Evolutionary conservation across 1,140 invertebrate species (phyloP).

Genomic region (Drosophila virilis): DNA sequence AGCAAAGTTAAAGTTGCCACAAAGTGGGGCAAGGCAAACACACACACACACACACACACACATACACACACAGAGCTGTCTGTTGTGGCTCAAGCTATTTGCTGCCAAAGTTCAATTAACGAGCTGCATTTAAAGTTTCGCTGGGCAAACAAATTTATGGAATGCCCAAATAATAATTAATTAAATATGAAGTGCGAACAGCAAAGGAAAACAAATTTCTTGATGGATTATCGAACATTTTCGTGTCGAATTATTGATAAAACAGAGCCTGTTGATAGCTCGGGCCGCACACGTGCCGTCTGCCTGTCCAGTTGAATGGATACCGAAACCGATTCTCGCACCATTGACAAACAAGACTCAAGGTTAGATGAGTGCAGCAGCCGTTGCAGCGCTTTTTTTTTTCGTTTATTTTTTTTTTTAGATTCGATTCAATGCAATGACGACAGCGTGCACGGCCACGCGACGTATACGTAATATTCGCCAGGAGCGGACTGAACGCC

Average conservation of each 20-base stretch:
- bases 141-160: slow-evolving; percentile 45
- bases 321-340: slow-evolving; percentile 27
- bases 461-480: slow-evolving; percentile 58
- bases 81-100: not conserved
- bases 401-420: not conserved
- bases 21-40: slow-evolving; percentile 51
- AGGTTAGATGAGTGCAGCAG: slow-evolving; percentile 62
- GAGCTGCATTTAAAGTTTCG: slow-evolving; percentile 21
- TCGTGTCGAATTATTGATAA: too few species aligned
- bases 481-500: slow-evolving; percentile 16
- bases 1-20: slow-evolving; percentile 38
- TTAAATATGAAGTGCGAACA: slow-evolving; percentile 2
- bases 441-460: slow-evolving; percentile 33
- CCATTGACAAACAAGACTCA: slow-evolving; percentile 51
- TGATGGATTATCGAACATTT: not conserved
- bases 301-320: slow-evolving; percentile 7
- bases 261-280: not conserved
- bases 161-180: not conserved
- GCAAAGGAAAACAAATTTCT: not conserved
- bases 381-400: not conserved
- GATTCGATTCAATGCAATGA: slow-evolving; percentile 56
- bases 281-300: too few species aligned
- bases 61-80: slow-evolving; percentile 19
- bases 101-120: slow-evolving; percentile 53
- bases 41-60: slow-evolving; percentile 9